Percentiles rank a stretch among this genome's conserved stretches.
phyloP scores from a whole-genome alignment of 30 jellyfish, hydroid and myxozoan species.

The Hydractinia echinata region DNA sequence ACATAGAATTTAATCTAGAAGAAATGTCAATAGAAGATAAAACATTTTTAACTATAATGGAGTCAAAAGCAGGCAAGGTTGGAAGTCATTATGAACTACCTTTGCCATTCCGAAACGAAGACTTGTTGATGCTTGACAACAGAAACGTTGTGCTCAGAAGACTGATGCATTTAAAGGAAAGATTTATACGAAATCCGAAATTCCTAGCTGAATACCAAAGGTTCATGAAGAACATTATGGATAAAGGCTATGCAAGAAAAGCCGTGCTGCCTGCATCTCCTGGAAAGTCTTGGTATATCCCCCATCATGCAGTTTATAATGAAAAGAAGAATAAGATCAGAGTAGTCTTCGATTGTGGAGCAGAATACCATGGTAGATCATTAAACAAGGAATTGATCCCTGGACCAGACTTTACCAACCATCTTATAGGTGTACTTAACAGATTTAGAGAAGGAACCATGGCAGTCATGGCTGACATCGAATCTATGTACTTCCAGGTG shows the following conservation, averaged over 20 bases:
- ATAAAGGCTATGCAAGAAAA: conserved; percentile 9
- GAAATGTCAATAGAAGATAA: conserved; percentile 14
- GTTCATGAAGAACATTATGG: conserved; percentile 27
- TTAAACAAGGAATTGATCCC: not conserved
- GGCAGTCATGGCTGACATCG: conserved; percentile 30
- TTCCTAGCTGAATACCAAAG: not conserved
- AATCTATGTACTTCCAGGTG: conserved; percentile 44
- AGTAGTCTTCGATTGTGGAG: conserved; percentile 50
- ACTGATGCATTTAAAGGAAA: not conserved
- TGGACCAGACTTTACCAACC: conserved; percentile 44
- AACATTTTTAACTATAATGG: not conserved
- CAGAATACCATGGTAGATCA: conserved; percentile 46
- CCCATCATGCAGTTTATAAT: conserved; percentile 53
- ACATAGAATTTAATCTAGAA: not conserved
- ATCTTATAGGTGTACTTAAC: conserved; percentile 2
- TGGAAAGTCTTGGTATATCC: conserved; percentile 54
- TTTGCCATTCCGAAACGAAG: not conserved
- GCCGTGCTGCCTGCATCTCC: not conserved
- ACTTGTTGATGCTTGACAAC: not conserved
- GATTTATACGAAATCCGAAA: not conserved
- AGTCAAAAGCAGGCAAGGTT: not conserved
- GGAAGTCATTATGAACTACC: too few species aligned
- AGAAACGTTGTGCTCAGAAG: not conserved
- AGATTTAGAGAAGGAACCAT: not conserved
- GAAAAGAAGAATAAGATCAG: conserved; percentile 47